Evolutionary conservation across 2,797 vertebrate species (phyloP).

Genomic region (Liparis tanakae): DNA sequence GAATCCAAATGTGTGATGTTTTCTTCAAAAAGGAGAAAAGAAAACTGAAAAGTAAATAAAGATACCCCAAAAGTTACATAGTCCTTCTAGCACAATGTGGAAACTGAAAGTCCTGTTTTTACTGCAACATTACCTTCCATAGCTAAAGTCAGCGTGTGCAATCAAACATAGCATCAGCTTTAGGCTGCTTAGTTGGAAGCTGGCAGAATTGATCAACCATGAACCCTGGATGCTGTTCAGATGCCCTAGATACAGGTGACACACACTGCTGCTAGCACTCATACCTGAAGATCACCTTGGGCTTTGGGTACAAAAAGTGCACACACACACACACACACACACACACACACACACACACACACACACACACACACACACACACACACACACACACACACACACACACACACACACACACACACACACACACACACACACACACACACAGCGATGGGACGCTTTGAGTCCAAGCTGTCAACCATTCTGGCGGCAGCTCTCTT

Average conservation of each 20-base stretch:
- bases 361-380: constrained; percentile 25
- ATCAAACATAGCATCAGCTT: constrained; percentile 28
- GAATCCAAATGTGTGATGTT: constrained; percentile 25
- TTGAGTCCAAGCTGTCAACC: constrained; percentile 65
- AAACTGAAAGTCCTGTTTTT: constrained; percentile 23
- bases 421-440: constrained; percentile 20
- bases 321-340: constrained; percentile 23
- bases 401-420: constrained; percentile 28
- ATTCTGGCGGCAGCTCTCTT: constrained; percentile 61
- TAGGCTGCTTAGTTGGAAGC: constrained; percentile 10
- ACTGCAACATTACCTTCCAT: constrained; percentile 34
- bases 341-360: constrained; percentile 21
- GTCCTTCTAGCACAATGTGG: neutral
- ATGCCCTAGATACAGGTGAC: constrained; percentile 57
- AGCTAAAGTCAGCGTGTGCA: constrained; percentile 24
- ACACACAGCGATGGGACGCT: constrained; percentile 25
- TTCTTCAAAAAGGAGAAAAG: neutral
- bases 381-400: constrained; percentile 24
- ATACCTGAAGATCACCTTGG: constrained; percentile 55
- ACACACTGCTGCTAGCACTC: constrained; percentile 41
- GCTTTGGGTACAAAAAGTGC: constrained; percentile 12
- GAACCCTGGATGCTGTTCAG: constrained; percentile 24
- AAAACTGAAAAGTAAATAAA: constrained; percentile 23
- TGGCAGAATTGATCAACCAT: constrained; percentile 31
- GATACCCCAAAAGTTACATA: constrained; percentile 15